Evolutionary conservation across 1,140 invertebrate species (phyloP), one percentile per base, ranked within the genome.

Genomic region (Apis cerana): DNA sequence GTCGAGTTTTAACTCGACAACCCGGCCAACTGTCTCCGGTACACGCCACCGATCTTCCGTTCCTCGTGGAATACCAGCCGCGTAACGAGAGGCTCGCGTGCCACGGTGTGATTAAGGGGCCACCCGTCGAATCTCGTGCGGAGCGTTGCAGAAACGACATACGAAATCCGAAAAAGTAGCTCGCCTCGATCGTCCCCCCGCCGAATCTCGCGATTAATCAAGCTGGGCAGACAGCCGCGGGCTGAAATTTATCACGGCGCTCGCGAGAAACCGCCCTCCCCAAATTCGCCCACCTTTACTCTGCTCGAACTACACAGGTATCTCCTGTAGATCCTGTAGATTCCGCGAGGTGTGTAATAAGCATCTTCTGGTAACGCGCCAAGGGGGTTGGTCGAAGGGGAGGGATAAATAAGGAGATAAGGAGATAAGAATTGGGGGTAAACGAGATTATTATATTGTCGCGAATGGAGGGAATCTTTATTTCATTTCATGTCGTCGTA

Each of bases 81-180:
- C 82, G 85, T 87, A 87, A 87, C 86, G 86, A 87, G 86, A 64
- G 71, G 64, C 71, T 87, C 82, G 86, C 86, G 86, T 87, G 86
- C 50, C 69, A 0, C 48, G 52, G 54, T 65, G 80, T 87, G 87
- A 87, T 87, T 87, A 87, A 87, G 86, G 50, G 15, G 15, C 1
- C 27, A 33, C 76, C 43, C 85, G 54, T 74, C 81, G 86, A 80
- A 83, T 87, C 85, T 33, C 23, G 48, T 23, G 71, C 61, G 7
- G 33, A 33, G 27, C 27, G 27, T 27, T 27, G 27, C 56, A 56
- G 74, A 62, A 80, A 77, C 85, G 79, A 84, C 85, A 84, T 84
- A 84, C 85, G 85, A 83, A 1, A 80, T 83, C 72, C 81, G 85
- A 75, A 86, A 43, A 87, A 84, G 81, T 87, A 86, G 86, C 80